Percentiles rank a stretch among this genome's conserved stretches.
Evolutionary conservation across 2,888 invertebrate species (phyloP).

Genomic region (Cheilosia vulpina): DNA sequence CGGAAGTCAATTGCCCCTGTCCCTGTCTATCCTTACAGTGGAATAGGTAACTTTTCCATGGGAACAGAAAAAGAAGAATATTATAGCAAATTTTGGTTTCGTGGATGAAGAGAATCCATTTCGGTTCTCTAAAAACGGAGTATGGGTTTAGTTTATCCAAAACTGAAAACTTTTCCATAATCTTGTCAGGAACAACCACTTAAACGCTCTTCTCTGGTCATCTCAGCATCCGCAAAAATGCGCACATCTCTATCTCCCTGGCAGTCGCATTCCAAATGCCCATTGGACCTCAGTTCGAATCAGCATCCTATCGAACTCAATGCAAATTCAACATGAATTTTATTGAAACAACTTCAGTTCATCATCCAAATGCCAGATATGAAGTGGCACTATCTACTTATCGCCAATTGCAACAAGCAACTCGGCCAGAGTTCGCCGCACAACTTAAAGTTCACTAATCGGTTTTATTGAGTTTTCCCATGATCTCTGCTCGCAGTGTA

Average conservation of each 20-base stretch:
- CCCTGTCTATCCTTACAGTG: too few relatives aligned
- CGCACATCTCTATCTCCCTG: too few relatives aligned
- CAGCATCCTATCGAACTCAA: neutral
- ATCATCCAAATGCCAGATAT: slow-evolving; percentile 7
- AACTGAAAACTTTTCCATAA: neutral
- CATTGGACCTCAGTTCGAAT: neutral
- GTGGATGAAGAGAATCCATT: too few relatives aligned
- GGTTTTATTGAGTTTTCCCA: slow-evolving; percentile 64
- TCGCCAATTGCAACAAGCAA: slow-evolving; percentile 64
- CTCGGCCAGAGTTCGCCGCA: slow-evolving; percentile 41
- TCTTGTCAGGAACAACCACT: neutral
- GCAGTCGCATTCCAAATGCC: neutral
- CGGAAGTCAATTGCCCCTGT: too few relatives aligned
- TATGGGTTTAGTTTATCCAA: neutral
- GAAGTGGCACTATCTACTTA: slow-evolving; percentile 35
- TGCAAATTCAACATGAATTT: slow-evolving; percentile 11
- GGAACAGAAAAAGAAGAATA: too few relatives aligned
- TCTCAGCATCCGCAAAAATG: neutral
- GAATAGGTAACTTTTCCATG: too few relatives aligned
- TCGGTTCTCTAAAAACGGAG: too few relatives aligned
- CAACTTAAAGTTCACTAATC: slow-evolving; percentile 59
- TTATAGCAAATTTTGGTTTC: too few relatives aligned
- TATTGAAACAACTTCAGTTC: slow-evolving; percentile 20
- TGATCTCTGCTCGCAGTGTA: slow-evolving; percentile 47
- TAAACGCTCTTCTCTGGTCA: neutral